Percentiles rank a stretch among this genome's conserved stretches.
Evolutionary conservation across 1,140 invertebrate species (phyloP).

Genomic region (Liolophura sinensis): DNA sequence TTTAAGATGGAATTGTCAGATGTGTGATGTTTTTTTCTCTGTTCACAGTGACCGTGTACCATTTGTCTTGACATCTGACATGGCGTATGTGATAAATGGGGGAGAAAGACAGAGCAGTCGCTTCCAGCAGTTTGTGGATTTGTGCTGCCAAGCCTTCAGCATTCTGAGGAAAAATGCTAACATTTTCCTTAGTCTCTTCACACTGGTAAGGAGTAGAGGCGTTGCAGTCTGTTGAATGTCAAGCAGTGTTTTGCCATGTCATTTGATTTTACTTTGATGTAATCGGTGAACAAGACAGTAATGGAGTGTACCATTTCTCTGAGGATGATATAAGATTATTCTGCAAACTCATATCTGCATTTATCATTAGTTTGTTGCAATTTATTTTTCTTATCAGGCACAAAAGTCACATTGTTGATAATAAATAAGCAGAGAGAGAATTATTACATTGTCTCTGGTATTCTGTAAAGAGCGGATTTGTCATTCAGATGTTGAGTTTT

Average conservation of each 20-base stretch:
- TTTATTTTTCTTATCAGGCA: too few species aligned
- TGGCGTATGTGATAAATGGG: conserved; percentile 99
- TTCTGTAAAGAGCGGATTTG: neutral
- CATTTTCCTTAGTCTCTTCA: conserved; percentile 89
- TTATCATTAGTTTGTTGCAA: too few species aligned
- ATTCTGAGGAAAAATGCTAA: conserved; percentile 93
- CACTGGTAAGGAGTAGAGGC: conserved; percentile 70
- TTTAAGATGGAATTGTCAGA: neutral
- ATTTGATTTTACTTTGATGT: neutral
- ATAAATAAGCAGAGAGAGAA: too few species aligned
- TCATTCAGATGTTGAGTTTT: neutral
- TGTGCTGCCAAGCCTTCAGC: conserved; percentile 97
- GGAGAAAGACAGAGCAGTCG: conserved; percentile 89
- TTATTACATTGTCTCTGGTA: too few species aligned
- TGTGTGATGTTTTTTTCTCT: neutral
- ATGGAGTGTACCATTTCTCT: too few species aligned
- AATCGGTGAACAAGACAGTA: too few species aligned
- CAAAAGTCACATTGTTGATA: too few species aligned
- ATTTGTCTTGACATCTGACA: conserved; percentile 97
- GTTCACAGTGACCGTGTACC: conserved; percentile 85
- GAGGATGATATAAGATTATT: too few species aligned
- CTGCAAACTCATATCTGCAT: too few species aligned
- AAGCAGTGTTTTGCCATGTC: conserved; percentile 1
- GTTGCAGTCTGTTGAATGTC: conserved; percentile 8
- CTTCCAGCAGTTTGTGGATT: conserved; percentile 97